A percentile compares a stretch with the other conserved stretches of the same genome.
These are phyloP conservation scores for Endomychus coccineus DNA, from an alignment of 2,888 invertebrate genomes.

Conservation along the genomic window DNA sequence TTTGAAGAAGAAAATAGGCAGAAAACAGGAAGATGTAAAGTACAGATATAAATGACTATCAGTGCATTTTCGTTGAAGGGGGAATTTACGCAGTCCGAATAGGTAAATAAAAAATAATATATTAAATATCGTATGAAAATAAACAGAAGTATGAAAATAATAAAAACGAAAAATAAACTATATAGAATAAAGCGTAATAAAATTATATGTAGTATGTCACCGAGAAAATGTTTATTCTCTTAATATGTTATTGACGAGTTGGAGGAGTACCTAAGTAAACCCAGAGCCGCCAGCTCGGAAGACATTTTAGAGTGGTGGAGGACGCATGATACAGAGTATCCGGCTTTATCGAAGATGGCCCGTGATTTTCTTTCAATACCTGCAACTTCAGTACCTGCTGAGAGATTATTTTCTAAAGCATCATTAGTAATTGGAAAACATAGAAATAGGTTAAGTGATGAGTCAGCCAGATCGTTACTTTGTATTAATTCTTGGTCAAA, in stretches of 20 bases:
- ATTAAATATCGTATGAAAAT: too few relatives aligned
- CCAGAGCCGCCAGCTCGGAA: constrained; percentile 10
- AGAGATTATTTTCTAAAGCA: constrained; percentile 17
- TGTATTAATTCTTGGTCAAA: constrained; percentile 14
- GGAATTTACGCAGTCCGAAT: too few relatives aligned
- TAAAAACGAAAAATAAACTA: too few relatives aligned
- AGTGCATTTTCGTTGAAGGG: too few relatives aligned
- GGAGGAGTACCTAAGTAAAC: constrained; percentile 11
- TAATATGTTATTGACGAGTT: constrained; percentile 8
- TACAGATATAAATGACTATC: too few relatives aligned
- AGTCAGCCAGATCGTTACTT: constrained; percentile 11
- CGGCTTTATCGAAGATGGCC: constrained; percentile 12
- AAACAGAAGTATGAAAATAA: too few relatives aligned
- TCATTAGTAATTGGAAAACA: constrained; percentile 12
- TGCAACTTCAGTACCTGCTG: constrained; percentile 16
- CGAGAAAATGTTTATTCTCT: too few relatives aligned
- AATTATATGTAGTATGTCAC: too few relatives aligned
- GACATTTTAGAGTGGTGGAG: constrained; percentile 20
- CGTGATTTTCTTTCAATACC: constrained; percentile 11
- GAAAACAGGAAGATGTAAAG: too few relatives aligned
- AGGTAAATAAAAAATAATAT: too few relatives aligned
- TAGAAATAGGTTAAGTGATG: constrained; percentile 12
- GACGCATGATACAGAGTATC: constrained; percentile 12
- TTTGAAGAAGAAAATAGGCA: too few relatives aligned
- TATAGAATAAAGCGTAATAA: too few relatives aligned